A percentile compares a stretch with the other conserved stretches of the same genome.
These are phyloP conservation scores for Bucorvus abyssinicus DNA, from an alignment of 2,797 vertebrate species.

Conservation along the genomic window DNA sequence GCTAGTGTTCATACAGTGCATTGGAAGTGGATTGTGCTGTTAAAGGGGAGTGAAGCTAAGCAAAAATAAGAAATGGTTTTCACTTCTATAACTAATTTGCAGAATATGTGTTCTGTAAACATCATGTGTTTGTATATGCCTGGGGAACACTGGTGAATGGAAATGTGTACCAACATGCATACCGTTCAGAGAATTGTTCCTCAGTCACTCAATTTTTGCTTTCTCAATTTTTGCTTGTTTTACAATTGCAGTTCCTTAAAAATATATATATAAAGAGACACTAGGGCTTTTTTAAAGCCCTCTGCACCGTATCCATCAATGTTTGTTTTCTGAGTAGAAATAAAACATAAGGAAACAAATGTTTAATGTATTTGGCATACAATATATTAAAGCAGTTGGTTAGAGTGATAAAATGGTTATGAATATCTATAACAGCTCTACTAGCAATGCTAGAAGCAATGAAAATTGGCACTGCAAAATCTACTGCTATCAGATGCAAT, in stretches of 20 bases:
- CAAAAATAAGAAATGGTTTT: not conserved
- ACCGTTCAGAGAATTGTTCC: not conserved
- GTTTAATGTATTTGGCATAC: constrained; percentile 21
- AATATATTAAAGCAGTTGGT: constrained; percentile 29
- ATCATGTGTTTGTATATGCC: not conserved
- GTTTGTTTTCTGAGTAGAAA: constrained; percentile 10
- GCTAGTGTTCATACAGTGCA: not conserved
- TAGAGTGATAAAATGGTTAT: constrained; percentile 26
- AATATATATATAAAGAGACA: not conserved
- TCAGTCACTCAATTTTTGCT: not conserved
- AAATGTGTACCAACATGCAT: not conserved
- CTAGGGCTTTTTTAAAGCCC: not conserved
- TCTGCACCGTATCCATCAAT: not conserved
- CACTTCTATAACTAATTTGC: not conserved
- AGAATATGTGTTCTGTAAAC: not conserved
- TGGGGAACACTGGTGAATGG: not conserved
- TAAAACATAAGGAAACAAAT: constrained; percentile 9
- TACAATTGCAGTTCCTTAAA: not conserved
- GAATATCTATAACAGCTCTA: constrained; percentile 49
- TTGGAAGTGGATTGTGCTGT: not conserved
- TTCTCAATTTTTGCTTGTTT: not conserved
- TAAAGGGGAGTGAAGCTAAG: not conserved
- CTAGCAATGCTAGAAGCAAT: not conserved
- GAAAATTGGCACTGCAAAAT: constrained; percentile 14
- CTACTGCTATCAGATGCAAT: not conserved